Evolutionary conservation across 2,113 vertebrate species (phyloP).

Genomic region (Hippotragus niger): DNA sequence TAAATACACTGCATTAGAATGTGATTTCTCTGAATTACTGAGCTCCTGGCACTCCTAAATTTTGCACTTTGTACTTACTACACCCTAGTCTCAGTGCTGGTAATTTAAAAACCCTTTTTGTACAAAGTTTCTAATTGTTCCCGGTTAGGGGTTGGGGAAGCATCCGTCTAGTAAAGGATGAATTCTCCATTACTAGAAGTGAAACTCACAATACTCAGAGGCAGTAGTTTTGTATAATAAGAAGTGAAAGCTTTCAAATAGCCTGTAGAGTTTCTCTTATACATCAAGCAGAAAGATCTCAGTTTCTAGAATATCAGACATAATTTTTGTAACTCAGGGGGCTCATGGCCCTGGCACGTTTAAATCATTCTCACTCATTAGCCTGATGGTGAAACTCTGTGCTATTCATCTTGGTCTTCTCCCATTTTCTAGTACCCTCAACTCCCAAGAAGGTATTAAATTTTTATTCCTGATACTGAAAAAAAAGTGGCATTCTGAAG

Average conservation of each 20-base stretch:
- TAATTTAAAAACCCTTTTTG: background rate
- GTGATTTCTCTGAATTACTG: background rate
- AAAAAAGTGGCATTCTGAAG: background rate
- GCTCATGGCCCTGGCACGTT: background rate
- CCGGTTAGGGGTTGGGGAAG: fast-evolving
- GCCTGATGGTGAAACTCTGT: background rate
- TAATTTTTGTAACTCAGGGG: background rate
- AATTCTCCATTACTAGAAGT: background rate
- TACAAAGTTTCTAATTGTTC: background rate
- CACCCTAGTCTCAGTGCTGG: background rate
- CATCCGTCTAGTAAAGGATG: background rate
- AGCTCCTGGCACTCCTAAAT: background rate
- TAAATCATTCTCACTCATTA: background rate
- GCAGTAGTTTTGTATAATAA: background rate
- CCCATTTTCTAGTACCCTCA: background rate
- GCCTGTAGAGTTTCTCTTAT: background rate
- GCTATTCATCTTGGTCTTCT: background rate
- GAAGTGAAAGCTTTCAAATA: background rate
- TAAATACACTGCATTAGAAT: background rate
- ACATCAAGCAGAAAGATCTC: background rate
- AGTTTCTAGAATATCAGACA: background rate
- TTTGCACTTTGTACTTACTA: background rate
- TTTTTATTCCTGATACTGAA: background rate
- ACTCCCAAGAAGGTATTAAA: background rate
- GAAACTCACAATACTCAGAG: background rate